Percentiles rank a stretch among this genome's conserved stretches.
phyloP scores from a whole-genome alignment of 2,888 invertebrate species.

The Luperina testacea region DNA sequence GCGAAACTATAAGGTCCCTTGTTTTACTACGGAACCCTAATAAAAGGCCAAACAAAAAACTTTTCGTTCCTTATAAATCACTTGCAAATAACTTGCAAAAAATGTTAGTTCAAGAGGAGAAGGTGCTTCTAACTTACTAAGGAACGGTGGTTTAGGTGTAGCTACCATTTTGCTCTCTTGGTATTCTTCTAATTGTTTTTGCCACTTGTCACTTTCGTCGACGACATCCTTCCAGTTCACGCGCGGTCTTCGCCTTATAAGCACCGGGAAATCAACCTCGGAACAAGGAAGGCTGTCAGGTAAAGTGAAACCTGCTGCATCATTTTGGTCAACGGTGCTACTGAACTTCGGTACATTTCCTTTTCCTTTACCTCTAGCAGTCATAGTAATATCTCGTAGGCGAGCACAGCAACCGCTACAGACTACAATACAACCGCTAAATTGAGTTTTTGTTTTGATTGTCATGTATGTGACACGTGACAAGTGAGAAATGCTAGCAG shows the following conservation, averaged over 20 bases:
- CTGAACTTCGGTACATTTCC: slow-evolving; percentile 72
- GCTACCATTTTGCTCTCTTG: slow-evolving; percentile 72
- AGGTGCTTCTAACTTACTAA: slow-evolving; percentile 74
- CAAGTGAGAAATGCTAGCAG: neutral
- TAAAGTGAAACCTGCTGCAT: slow-evolving; percentile 77
- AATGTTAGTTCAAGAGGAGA: neutral
- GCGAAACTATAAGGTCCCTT: neutral
- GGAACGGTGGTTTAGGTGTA: slow-evolving; percentile 76
- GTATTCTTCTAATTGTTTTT: slow-evolving; percentile 76
- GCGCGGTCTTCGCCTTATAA: slow-evolving; percentile 69
- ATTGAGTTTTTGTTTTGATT: neutral
- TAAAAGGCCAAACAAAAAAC: neutral
- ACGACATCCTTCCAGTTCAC: slow-evolving; percentile 82
- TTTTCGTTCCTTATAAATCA: neutral
- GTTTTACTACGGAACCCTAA: neutral
- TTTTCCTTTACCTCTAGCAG: slow-evolving; percentile 81
- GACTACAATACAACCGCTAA: neutral
- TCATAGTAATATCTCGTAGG: slow-evolving; percentile 69
- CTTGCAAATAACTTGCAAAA: neutral
- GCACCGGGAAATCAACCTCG: slow-evolving; percentile 81
- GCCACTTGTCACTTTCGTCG: slow-evolving; percentile 74
- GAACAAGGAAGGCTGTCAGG: slow-evolving; percentile 85
- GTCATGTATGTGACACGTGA: neutral
- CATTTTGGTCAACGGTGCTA: slow-evolving; percentile 67
- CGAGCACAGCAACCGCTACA: neutral